A percentile compares a stretch with the other conserved stretches of the same genome.
Evolutionary conservation across 1,140 invertebrate genomes (phyloP).

Genomic region (Rhagoletis pomonella): DNA sequence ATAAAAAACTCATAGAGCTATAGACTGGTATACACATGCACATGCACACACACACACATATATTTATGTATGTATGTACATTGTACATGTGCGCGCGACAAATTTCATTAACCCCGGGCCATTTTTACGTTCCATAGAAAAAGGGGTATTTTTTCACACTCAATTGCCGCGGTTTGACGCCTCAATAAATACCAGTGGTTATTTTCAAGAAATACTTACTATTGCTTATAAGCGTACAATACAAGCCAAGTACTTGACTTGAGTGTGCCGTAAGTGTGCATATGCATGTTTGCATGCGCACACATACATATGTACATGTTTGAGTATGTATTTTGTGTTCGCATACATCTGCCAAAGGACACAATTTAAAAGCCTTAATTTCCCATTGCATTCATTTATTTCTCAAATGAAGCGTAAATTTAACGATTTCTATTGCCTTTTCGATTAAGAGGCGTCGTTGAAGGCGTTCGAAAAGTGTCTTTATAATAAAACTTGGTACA

Average conservation of each 20-base stretch:
- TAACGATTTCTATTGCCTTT: slow-evolving; percentile 38
- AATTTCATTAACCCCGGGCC: slow-evolving; percentile 43
- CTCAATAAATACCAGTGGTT: slow-evolving; percentile 61
- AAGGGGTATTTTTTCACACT: slow-evolving; percentile 64
- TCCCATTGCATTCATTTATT: background rate
- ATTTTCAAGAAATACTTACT: slow-evolving; percentile 14
- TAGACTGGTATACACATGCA: background rate
- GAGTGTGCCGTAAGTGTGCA: background rate
- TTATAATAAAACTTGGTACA: background rate
- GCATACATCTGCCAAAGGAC: background rate
- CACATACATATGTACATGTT: too few relatives aligned
- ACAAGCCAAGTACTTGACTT: background rate
- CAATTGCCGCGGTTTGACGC: slow-evolving; percentile 71
- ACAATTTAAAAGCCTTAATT: slow-evolving; percentile 41
- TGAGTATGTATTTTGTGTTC: background rate
- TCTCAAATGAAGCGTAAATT: slow-evolving; percentile 36
- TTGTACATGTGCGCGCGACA: background rate
- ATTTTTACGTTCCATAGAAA: background rate
- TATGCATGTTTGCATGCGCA: background rate
- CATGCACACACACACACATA: too few relatives aligned
- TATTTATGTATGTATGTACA: too few relatives aligned
- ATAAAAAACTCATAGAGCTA: slow-evolving; percentile 6
- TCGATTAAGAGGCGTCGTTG: background rate
- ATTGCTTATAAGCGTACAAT: slow-evolving; percentile 30
- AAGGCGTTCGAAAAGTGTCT: slow-evolving; percentile 22